These are phyloP conservation scores for Myotis findleyi DNA, from an alignment of 2,797 vertebrate species.

Conservation along the genomic window DNA sequence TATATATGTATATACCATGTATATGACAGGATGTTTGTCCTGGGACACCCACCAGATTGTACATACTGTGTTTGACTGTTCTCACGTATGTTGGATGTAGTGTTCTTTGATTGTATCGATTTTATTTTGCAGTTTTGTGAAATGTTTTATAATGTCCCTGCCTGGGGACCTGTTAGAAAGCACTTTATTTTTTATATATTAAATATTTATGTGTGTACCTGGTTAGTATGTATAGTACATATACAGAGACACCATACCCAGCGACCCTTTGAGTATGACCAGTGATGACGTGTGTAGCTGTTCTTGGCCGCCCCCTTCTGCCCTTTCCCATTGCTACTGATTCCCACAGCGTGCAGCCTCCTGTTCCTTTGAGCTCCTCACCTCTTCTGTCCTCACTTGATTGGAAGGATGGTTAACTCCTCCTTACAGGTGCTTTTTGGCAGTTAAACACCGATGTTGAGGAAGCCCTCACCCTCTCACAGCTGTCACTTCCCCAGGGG, in stretches of 20 bases:
- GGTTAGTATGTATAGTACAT: conserved; percentile 82
- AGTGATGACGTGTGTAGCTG: background rate
- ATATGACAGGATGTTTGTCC: conserved; percentile 88
- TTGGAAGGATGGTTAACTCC: background rate
- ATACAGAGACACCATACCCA: conserved; percentile 61
- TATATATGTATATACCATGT: conserved; percentile 91
- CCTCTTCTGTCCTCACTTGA: background rate
- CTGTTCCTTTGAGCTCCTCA: background rate
- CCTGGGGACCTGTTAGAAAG: conserved; percentile 93
- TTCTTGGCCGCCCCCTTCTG: background rate
- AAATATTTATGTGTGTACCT: conserved; percentile 91
- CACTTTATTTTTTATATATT: conserved; percentile 98
- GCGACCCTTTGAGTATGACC: conserved; percentile 4
- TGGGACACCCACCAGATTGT: conserved; percentile 87
- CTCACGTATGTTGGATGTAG: conserved; percentile 89
- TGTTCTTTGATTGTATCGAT: conserved; percentile 87
- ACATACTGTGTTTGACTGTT: conserved; percentile 88
- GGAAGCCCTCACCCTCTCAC: background rate
- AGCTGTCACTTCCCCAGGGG: background rate
- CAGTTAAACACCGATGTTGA: background rate
- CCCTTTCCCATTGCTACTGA: conserved; percentile 43
- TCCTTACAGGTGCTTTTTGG: background rate
- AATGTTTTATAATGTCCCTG: conserved; percentile 92
- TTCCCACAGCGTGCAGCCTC: background rate
- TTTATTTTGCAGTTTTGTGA: conserved; percentile 88